phyloP scores from a whole-genome alignment of 2,797 vertebrate genomes.

The Gymnothorax reevesii region DNA sequence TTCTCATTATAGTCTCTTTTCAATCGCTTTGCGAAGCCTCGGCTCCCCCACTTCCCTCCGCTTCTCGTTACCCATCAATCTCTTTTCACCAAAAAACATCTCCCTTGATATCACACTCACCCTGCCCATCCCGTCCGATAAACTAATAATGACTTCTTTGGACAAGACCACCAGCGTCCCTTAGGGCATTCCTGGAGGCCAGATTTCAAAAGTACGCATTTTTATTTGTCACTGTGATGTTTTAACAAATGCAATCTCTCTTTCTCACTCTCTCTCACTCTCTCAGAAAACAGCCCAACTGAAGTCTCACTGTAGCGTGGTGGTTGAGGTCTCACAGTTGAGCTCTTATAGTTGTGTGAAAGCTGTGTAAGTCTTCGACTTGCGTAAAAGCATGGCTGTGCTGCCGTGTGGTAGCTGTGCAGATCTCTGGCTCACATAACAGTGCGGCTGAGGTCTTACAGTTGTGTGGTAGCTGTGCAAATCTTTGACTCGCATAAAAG shows the following conservation, averaged over 20 bases:
- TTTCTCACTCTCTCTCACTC: background rate
- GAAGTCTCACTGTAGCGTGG: too few species aligned
- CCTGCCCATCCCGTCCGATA: background rate
- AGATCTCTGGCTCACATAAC: conserved; percentile 24
- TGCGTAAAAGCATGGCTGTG: too few species aligned
- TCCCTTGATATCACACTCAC: background rate
- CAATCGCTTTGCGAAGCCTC: background rate
- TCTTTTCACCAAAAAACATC: background rate
- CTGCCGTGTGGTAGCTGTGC: conserved; percentile 25
- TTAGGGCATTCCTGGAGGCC: background rate
- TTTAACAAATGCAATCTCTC: too few species aligned
- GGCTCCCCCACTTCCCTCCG: background rate
- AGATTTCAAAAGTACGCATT: background rate
- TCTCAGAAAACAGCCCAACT: background rate
- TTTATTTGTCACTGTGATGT: background rate
- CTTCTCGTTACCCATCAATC: background rate
- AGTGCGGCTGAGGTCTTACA: conserved; percentile 30
- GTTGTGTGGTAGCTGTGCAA: conserved; percentile 22
- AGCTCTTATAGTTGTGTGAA: too few species aligned
- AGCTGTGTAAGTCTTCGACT: conserved; percentile 21
- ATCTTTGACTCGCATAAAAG: conserved; percentile 25
- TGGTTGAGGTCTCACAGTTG: too few species aligned
- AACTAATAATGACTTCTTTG: background rate
- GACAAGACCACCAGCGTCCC: background rate
- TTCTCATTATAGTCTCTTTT: background rate